phyloP scores from a whole-genome alignment of 2,888 invertebrate genomes.

The Anagyrus pseudococci region DNA sequence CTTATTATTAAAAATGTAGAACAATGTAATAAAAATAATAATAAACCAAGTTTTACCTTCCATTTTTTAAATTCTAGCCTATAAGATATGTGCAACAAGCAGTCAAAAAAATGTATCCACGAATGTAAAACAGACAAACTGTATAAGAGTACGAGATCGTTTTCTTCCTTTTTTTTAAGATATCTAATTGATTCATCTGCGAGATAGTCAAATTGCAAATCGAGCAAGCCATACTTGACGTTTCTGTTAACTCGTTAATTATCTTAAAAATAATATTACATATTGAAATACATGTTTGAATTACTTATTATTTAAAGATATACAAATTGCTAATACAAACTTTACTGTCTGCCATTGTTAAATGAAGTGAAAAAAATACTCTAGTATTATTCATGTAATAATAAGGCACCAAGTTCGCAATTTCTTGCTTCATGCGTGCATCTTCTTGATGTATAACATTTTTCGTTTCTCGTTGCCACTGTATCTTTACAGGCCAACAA shows the following conservation, averaged over 20 bases:
- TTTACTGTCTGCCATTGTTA: conserved; percentile 2
- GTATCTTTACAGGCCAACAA: conserved; percentile 1
- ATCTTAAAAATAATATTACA: background rate
- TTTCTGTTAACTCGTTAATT: conserved; percentile 18
- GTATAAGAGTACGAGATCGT: no score
- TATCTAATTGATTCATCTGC: conserved; percentile 12
- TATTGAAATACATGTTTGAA: no score
- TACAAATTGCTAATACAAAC: no score
- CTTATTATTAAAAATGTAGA: no score
- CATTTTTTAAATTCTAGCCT: no score
- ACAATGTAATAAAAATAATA: no score
- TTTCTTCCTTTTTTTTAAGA: background rate
- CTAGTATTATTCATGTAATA: background rate
- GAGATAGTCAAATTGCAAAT: conserved; percentile 16
- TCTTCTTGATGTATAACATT: background rate
- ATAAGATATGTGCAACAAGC: no score
- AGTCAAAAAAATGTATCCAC: no score
- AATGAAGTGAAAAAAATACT: background rate
- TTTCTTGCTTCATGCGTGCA: background rate
- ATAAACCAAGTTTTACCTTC: no score
- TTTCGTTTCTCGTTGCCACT: background rate
- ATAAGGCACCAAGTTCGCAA: background rate
- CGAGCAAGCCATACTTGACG: conserved; percentile 15
- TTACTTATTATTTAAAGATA: no score
- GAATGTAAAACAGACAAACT: no score